Evolutionary conservation across 2,113 vertebrate species (phyloP).

Genomic region (Neolamprologus fasciatus): DNA sequence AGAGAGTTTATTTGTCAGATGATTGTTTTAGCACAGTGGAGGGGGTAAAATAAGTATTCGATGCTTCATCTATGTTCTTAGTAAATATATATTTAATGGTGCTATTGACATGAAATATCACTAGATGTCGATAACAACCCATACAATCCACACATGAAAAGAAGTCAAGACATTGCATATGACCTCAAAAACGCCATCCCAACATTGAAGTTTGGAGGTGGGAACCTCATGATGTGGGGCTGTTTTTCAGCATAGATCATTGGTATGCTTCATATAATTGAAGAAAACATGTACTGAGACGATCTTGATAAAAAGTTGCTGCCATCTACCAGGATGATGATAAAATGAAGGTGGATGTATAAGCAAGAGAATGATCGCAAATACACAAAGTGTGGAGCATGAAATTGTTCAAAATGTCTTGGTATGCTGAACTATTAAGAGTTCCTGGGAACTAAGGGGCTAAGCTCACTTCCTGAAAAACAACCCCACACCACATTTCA

Average conservation of each 20-base stretch:
- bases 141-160: not conserved
- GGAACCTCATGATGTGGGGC: not conserved
- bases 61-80: not conserved
- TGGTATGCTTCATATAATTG: not conserved
- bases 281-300: not conserved
- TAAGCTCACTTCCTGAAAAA: not conserved
- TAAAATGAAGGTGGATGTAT: not conserved
- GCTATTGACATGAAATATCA: not conserved
- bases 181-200: not conserved
- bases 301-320: not conserved
- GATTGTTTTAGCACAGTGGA: not conserved
- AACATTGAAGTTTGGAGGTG: not conserved
- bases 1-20: not conserved
- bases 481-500: not conserved
- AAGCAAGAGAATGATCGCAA: not conserved
- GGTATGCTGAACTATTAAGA: not conserved
- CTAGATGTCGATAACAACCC: not conserved
- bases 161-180: not conserved
- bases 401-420: not conserved
- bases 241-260: not conserved
- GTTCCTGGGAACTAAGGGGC: not conserved
- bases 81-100: not conserved
- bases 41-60: not conserved
- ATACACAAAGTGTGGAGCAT: not conserved
- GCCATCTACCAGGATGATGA: not conserved